Conservation (phyloP, 2,113 vertebrate genomes). For the Hydrolagus affinis region DNA sequence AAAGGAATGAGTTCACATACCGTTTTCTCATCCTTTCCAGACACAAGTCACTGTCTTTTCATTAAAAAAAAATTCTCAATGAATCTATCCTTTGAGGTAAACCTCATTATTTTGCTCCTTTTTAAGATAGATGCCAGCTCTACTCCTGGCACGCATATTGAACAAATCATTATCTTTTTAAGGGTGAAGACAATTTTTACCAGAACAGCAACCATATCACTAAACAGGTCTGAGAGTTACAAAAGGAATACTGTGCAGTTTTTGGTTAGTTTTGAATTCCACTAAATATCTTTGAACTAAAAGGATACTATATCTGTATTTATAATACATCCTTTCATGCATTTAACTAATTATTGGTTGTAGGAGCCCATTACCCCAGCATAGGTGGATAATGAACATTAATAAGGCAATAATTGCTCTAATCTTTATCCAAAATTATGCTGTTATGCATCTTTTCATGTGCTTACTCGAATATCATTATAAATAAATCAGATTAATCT, state of each 20-base stretch:
- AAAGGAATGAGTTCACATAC: no score
- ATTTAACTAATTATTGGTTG: neutral
- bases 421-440: conserved; percentile 5
- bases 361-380: conserved; percentile 6
- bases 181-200: neutral
- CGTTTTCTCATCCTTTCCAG: neutral
- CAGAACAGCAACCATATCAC: neutral
- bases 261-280: neutral
- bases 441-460: conserved; percentile 1
- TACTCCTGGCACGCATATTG: no score
- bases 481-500: neutral
- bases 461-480: neutral
- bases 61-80: neutral
- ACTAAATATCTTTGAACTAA: neutral
- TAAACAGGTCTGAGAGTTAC: neutral
- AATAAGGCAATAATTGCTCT: conserved; percentile 12
- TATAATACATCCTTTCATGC: conserved; percentile 4
- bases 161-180: neutral
- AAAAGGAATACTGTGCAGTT: neutral
- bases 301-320: neutral
- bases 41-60: neutral
- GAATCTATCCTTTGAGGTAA: neutral
- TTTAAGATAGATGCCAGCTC: no score
- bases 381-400: conserved; percentile 6
- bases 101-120: neutral